A percentile compares a stretch with the other conserved stretches of the same genome.
These are phyloP conservation scores for Polietes domitor DNA, from an alignment of 2,888 invertebrate species.

Conservation along the genomic window DNA sequence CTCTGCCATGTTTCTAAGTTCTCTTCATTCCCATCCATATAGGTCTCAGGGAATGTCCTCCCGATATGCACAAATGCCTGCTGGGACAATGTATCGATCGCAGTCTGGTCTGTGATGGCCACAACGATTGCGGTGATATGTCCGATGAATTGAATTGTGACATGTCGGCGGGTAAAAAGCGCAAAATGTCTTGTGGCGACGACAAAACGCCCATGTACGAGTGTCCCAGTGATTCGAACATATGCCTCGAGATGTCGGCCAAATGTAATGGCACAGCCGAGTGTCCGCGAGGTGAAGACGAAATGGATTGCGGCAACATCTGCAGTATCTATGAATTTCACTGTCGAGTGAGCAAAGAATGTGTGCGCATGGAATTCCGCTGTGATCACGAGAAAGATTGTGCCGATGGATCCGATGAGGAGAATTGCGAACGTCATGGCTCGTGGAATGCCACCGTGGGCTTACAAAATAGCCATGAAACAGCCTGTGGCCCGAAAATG, in stretches of 20 bases:
- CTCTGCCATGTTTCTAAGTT: not conserved
- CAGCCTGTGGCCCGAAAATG: conserved; percentile 77
- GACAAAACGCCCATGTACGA: conserved; percentile 73
- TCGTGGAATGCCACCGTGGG: conserved; percentile 69
- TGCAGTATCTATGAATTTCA: conserved; percentile 85
- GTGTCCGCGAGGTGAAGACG: conserved; percentile 89
- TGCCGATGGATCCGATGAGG: conserved; percentile 88
- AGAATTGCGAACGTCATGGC: conserved; percentile 80
- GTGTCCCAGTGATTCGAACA: conserved; percentile 74
- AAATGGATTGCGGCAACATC: conserved; percentile 82
- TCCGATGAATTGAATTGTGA: conserved; percentile 83
- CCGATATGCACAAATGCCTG: conserved; percentile 80
- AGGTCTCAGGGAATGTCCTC: conserved; percentile 74
- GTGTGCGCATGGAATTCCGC: conserved; percentile 83
- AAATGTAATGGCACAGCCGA: conserved; percentile 86
- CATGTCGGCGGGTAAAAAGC: conserved; percentile 53
- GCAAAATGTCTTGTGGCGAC: conserved; percentile 79
- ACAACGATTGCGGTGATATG: conserved; percentile 83
- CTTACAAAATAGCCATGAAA: conserved; percentile 61
- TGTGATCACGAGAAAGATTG: conserved; percentile 86
- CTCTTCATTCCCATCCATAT: not conserved
- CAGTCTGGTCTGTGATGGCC: conserved; percentile 82
- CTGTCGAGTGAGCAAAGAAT: conserved; percentile 84
- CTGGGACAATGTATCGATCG: conserved; percentile 83
- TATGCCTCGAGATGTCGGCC: conserved; percentile 74